These are phyloP conservation scores for Protobothrops mucrosquamatus DNA, from an alignment of 2,113 vertebrate species.

Conservation along the genomic window DNA sequence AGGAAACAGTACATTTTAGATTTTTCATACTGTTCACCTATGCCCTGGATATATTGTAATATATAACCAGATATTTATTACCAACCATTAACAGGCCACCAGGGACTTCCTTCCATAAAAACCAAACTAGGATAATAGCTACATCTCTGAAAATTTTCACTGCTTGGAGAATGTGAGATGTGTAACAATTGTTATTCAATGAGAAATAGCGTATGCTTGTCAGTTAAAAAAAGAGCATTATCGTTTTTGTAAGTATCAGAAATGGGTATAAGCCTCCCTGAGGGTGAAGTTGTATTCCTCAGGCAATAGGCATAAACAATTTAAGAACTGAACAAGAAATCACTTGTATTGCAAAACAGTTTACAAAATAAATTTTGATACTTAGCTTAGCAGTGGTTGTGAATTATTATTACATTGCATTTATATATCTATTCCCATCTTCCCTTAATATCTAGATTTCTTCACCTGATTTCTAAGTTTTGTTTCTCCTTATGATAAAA, in stretches of 20 bases:
- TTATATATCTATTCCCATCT: background rate
- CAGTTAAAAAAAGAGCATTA: background rate
- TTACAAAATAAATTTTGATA: background rate
- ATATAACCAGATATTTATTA: background rate
- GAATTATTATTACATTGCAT: background rate
- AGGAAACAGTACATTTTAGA: background rate
- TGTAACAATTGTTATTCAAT: background rate
- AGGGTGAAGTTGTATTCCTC: background rate
- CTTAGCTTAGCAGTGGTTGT: background rate
- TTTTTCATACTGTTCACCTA: background rate
- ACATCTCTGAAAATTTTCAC: background rate
- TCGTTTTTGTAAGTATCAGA: background rate
- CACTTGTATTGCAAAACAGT: background rate
- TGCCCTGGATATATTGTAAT: background rate
- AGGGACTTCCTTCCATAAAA: background rate
- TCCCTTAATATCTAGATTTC: background rate
- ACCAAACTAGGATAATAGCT: background rate
- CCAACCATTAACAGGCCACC: background rate
- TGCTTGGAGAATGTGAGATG: background rate
- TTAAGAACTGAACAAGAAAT: background rate
- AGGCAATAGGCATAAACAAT: background rate
- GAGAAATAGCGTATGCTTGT: background rate
- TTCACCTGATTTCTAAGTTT: background rate
- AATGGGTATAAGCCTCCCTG: background rate
- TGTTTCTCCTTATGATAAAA: background rate